phyloP scores from a whole-genome alignment of 2,113 vertebrate genomes.

The Carassius auratus region DNA sequence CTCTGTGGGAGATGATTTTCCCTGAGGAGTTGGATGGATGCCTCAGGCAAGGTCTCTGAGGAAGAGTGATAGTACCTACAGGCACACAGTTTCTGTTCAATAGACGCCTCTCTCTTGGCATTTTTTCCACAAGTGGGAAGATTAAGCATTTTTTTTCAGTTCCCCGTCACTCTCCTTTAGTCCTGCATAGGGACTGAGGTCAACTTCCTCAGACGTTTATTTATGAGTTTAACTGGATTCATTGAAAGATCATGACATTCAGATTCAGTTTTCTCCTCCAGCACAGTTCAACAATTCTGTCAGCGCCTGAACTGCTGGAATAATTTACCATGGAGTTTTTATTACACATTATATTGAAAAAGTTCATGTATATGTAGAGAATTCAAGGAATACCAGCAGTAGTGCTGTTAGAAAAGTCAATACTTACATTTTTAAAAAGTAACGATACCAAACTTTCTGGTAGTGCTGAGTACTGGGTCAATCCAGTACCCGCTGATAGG shows the following conservation, averaged over 20 bases:
- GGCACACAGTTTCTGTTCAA: constrained; percentile 34
- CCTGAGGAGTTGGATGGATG: constrained; percentile 29
- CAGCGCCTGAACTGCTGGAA: neutral
- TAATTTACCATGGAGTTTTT: neutral
- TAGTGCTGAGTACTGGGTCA: too few species aligned
- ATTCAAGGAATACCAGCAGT: neutral
- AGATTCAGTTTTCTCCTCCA: neutral
- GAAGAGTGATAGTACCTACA: constrained; percentile 38
- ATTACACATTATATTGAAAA: neutral
- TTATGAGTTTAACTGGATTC: constrained; percentile 29
- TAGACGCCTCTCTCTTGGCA: constrained; percentile 5
- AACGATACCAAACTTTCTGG: too few species aligned
- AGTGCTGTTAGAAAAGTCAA: too few species aligned
- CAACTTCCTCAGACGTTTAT: constrained; percentile 8
- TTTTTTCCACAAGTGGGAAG: constrained; percentile 52
- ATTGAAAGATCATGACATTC: constrained; percentile 17
- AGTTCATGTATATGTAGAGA: neutral
- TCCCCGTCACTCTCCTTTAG: constrained; percentile 14
- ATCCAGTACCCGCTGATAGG: too few species aligned
- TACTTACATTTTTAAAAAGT: too few species aligned
- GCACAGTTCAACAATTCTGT: constrained; percentile 21
- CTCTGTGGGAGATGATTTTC: constrained; percentile 63
- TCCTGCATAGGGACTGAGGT: constrained; percentile 28
- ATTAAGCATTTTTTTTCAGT: constrained; percentile 54
- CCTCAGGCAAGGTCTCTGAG: constrained; percentile 43